Conservation (phyloP, 2,113 vertebrate species). For the Isurus oxyrinchus region DNA sequence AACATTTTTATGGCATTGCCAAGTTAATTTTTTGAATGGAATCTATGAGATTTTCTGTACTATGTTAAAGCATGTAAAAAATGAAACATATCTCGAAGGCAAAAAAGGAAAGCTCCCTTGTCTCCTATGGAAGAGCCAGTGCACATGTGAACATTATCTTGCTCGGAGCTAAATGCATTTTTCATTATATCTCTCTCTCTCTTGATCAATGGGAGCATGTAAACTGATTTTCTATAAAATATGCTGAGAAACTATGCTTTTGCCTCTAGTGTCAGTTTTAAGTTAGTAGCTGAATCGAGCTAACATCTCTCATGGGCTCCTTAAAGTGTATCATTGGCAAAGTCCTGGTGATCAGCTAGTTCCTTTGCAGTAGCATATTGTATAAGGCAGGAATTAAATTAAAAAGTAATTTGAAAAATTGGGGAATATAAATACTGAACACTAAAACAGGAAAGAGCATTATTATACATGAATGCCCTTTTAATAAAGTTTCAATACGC, state of each 20-base stretch:
- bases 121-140: background rate
- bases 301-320: background rate
- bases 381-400: background rate
- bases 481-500: background rate
- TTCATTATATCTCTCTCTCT: background rate
- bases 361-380: background rate
- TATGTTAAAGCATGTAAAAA: background rate
- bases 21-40: background rate
- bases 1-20: background rate
- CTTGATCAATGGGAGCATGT: background rate
- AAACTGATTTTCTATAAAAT: background rate
- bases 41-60: background rate
- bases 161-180: background rate
- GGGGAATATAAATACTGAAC: background rate
- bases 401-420: background rate
- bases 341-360: background rate
- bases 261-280: background rate
- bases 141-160: background rate
- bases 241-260: background rate
- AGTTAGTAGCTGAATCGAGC: background rate
- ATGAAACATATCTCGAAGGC: background rate
- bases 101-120: background rate
- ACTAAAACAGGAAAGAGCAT: background rate
- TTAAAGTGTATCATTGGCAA: background rate
- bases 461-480: background rate